Evolutionary conservation across 2,113 vertebrate genomes (phyloP).

Genomic region (Heteronetta atricapilla): DNA sequence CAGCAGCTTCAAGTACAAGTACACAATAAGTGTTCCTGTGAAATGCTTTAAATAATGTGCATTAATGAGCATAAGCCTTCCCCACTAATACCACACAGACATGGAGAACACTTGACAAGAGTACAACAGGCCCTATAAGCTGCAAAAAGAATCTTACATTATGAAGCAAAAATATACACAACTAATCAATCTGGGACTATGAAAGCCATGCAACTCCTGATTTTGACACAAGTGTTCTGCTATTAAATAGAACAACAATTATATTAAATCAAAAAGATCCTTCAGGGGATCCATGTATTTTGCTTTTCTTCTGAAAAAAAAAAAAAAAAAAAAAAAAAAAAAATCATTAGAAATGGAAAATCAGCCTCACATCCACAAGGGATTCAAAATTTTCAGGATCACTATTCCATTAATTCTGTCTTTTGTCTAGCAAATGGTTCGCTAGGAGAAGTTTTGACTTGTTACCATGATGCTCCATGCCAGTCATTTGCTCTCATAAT

Average conservation of each 20-base stretch:
- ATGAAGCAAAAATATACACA: background rate
- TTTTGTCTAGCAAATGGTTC: background rate
- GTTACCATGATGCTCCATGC: background rate
- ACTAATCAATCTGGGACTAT: background rate
- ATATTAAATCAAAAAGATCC: background rate
- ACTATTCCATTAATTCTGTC: background rate
- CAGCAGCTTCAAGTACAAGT: background rate
- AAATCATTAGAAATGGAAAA: background rate
- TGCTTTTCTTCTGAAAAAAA: background rate
- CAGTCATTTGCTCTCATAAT: background rate
- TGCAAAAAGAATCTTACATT: background rate
- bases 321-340: background rate
- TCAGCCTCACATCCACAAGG: background rate
- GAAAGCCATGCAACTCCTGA: background rate
- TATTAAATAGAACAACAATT: background rate
- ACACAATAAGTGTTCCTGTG: background rate
- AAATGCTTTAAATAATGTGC: background rate
- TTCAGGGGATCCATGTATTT: background rate
- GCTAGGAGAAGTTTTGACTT: background rate
- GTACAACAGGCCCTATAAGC: background rate
- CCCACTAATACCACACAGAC: background rate
- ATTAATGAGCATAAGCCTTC: background rate
- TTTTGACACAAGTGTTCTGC: background rate
- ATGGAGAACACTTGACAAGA: background rate
- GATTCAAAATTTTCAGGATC: background rate